Conservation (phyloP, 2,888 invertebrate species). For the Cistogaster globosa region DNA sequence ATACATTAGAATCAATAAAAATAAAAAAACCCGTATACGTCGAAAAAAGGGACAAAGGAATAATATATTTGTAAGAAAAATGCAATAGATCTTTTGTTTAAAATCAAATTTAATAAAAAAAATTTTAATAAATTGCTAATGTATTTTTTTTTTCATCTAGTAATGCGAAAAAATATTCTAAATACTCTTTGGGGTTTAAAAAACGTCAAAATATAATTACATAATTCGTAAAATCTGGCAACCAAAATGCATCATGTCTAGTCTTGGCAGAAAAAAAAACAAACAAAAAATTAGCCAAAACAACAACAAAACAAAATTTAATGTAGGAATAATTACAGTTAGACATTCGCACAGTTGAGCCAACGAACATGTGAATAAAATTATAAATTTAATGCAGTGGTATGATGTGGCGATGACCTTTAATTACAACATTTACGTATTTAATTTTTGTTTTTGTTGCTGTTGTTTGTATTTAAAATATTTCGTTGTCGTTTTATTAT, state of each 20-base stretch:
- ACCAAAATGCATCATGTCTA: slow-evolving; percentile 4
- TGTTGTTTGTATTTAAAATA: slow-evolving; percentile 44
- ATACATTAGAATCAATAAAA: too few species aligned
- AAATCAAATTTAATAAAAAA: too few species aligned
- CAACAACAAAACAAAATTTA: neutral
- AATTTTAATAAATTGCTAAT: too few species aligned
- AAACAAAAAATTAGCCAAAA: neutral
- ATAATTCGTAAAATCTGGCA: neutral
- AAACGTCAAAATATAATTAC: neutral
- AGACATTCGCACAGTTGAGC: neutral
- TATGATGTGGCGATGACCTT: slow-evolving; percentile 69
- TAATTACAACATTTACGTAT: slow-evolving; percentile 61
- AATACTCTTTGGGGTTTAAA: too few species aligned
- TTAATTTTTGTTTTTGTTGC: slow-evolving; percentile 2
- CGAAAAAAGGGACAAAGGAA: too few species aligned
- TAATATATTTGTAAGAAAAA: too few species aligned
- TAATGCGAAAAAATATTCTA: too few species aligned
- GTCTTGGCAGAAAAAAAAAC: neutral
- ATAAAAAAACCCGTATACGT: too few species aligned
- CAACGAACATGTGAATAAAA: slow-evolving; percentile 9
- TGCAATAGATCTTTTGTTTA: too few species aligned
- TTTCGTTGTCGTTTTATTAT: slow-evolving; percentile 28
- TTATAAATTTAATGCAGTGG: slow-evolving; percentile 40
- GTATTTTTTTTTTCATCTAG: too few species aligned
- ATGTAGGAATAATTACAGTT: slow-evolving; percentile 41